Evolutionary conservation across 2,888 invertebrate species (phyloP).

Genomic region (Macrosiphum euphorbiae): DNA sequence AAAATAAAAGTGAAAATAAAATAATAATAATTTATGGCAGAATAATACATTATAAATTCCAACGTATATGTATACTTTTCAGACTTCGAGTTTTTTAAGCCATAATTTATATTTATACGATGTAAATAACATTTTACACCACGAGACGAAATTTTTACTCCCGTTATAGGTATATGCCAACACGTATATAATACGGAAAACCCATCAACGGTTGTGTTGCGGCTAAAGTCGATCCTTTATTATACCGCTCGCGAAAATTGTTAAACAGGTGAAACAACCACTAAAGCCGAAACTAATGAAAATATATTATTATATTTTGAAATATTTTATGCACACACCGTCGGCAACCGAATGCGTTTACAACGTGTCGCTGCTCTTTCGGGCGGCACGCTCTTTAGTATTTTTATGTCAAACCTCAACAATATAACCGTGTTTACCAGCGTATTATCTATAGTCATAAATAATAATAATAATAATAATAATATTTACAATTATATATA

Average conservation of each 20-base stretch:
- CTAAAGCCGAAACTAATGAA: conserved; percentile 54
- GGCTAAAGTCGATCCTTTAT: conserved; percentile 29
- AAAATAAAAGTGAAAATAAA: conserved; percentile 15
- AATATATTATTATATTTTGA: conserved; percentile 37
- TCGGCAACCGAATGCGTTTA: conserved; percentile 13
- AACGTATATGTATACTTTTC: neutral
- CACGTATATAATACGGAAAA: neutral
- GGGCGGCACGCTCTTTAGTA: neutral
- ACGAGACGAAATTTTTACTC: neutral
- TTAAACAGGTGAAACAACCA: conserved; percentile 38
- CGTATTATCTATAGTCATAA: neutral
- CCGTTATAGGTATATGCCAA: neutral
- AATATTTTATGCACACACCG: neutral
- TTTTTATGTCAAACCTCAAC: neutral
- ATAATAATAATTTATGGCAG: neutral
- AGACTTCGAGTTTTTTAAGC: neutral
- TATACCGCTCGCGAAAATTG: neutral
- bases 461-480: neutral
- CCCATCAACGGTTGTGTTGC: neutral
- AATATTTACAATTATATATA: too few species aligned
- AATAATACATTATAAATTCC: conserved; percentile 14
- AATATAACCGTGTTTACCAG: neutral
- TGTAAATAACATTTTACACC: neutral
- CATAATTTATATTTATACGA: conserved; percentile 37
- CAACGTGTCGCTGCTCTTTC: neutral